phyloP scores from a whole-genome alignment of 1,140 invertebrate species.

The Chlorops oryzae region DNA sequence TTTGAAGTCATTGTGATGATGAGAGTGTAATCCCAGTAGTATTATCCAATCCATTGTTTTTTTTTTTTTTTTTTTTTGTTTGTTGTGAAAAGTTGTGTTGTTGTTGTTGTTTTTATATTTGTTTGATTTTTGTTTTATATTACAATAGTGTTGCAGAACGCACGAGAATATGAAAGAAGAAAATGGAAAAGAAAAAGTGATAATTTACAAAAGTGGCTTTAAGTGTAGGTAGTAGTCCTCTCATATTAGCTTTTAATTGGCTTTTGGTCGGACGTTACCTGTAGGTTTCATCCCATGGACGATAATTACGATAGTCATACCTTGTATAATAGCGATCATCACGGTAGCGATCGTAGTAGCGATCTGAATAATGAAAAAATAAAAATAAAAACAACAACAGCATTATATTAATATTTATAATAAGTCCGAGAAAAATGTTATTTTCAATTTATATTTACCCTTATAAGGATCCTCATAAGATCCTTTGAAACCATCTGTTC shows the following conservation, averaged over 20 bases:
- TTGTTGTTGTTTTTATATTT: constrained; percentile 1
- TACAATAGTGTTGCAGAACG: constrained; percentile 4
- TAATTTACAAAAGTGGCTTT: constrained; percentile 1
- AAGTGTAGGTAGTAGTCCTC: too few species aligned
- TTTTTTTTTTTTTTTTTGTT: background rate
- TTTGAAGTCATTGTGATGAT: background rate
- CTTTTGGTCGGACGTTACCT: constrained; percentile 45
- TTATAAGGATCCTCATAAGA: background rate
- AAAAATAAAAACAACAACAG: background rate
- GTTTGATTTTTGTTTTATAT: background rate
- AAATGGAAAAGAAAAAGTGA: background rate
- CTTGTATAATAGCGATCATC: constrained; percentile 45
- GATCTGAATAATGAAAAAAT: constrained; percentile 26
- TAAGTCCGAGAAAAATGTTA: too few species aligned
- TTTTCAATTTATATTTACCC: background rate
- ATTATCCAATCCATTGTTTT: constrained; percentile 5
- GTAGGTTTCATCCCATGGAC: constrained; percentile 49
- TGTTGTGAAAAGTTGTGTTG: constrained; percentile 2
- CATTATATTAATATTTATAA: constrained; percentile 4
- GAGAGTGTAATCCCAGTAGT: background rate
- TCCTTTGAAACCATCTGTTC: background rate
- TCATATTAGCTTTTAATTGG: too few species aligned
- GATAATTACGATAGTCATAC: constrained; percentile 48
- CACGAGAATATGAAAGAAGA: constrained; percentile 1
- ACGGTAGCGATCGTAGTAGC: constrained; percentile 31